These are phyloP conservation scores for Pangasius macronema DNA, from an alignment of 2,797 vertebrate species.

Conservation along the genomic window DNA sequence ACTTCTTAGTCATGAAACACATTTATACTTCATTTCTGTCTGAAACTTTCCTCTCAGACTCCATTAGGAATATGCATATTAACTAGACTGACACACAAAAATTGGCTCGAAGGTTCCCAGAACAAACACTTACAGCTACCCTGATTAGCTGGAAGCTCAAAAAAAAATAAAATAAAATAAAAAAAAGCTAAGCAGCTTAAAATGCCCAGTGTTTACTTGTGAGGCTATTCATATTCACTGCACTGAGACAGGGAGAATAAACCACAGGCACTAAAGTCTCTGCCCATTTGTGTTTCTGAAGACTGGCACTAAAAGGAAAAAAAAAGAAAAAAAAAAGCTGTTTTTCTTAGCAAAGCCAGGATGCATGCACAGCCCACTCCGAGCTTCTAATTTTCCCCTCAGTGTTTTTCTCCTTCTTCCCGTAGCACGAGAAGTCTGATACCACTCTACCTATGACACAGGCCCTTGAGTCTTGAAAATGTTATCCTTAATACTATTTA, in stretches of 20 bases:
- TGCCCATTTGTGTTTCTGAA: slow-evolving; percentile 45
- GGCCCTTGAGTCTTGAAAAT: background rate
- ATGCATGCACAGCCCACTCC: slow-evolving; percentile 30
- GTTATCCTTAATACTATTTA: slow-evolving; percentile 35
- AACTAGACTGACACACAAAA: background rate
- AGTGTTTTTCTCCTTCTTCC: slow-evolving; percentile 21
- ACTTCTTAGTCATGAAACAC: background rate
- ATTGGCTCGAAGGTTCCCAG: background rate
- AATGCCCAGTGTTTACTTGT: slow-evolving; percentile 21
- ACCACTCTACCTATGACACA: background rate
- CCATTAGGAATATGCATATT: background rate
- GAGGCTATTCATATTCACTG: slow-evolving; percentile 35
- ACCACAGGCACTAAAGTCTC: slow-evolving; percentile 33
- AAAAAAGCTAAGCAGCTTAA: slow-evolving; percentile 26
- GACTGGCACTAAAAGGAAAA: slow-evolving; percentile 25
- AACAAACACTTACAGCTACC: background rate
- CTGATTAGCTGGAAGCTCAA: background rate
- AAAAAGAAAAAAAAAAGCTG: background rate
- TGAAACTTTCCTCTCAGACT: background rate
- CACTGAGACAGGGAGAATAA: slow-evolving; percentile 43
- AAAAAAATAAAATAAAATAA: too few species aligned
- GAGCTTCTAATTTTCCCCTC: slow-evolving; percentile 39
- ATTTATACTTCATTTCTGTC: background rate
- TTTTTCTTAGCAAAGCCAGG: slow-evolving; percentile 41
- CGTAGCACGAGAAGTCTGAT: slow-evolving; percentile 34